phyloP scores from a whole-genome alignment of 2,113 vertebrate genomes.

The Fregata magnificens region DNA sequence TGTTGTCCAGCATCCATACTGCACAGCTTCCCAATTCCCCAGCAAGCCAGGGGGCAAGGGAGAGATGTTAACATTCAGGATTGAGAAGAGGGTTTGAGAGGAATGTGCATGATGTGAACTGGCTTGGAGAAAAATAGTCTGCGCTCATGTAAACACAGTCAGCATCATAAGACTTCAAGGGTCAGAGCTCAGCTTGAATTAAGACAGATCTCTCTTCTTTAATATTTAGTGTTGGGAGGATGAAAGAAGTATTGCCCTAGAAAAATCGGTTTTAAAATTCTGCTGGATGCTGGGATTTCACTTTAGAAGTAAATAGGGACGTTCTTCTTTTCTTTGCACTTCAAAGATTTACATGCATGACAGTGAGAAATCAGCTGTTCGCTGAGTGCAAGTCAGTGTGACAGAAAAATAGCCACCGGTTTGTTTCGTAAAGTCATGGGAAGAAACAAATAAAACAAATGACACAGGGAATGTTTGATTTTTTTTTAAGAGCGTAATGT shows the following conservation, averaged over 20 bases:
- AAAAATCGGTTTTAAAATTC: conserved; percentile 35
- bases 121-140: background rate
- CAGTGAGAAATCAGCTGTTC: background rate
- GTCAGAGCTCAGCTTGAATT: conserved; percentile 23
- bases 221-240: conserved; percentile 1
- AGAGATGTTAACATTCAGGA: background rate
- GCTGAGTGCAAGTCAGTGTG: background rate
- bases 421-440: background rate
- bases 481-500: background rate
- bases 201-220: conserved; percentile 17
- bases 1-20: background rate
- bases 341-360: conserved; percentile 9
- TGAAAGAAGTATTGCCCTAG: conserved; percentile 33
- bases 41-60: background rate
- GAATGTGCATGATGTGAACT: background rate
- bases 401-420: background rate
- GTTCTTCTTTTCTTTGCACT: conserved; percentile 3
- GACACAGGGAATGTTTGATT: background rate
- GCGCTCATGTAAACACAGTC: background rate
- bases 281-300: background rate
- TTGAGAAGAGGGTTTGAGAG: background rate
- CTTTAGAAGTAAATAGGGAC: conserved; percentile 14
- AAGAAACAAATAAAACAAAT: conserved; percentile 38
- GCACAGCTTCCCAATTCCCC: background rate
- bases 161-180: background rate